Evolutionary conservation across 2,888 invertebrate genomes (phyloP).

Genomic region (Cheilosia vernalis): DNA sequence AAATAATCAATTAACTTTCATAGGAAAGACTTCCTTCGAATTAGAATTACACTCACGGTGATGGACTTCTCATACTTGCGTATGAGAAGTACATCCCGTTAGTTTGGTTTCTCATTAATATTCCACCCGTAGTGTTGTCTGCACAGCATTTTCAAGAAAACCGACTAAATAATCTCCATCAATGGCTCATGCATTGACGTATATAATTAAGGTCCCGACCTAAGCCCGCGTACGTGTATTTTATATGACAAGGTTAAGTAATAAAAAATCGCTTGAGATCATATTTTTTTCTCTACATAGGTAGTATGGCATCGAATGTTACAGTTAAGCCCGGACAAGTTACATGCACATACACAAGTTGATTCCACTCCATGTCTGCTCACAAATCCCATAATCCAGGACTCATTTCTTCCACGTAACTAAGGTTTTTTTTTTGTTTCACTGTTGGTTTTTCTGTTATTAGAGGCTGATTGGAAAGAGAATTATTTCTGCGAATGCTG

Average conservation of each 20-base stretch:
- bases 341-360: conserved; percentile 1
- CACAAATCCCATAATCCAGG: conserved; percentile 61
- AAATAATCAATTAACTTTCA: conserved; percentile 31
- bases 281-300: conserved; percentile 34
- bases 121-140: neutral
- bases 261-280: conserved; percentile 51
- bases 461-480: conserved; percentile 35
- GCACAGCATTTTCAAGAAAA: neutral
- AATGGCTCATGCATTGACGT: conserved; percentile 16
- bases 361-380: conserved; percentile 29
- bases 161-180: conserved; percentile 1
- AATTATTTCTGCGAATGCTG: conserved; percentile 15
- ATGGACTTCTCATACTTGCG: conserved; percentile 31
- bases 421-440: conserved; percentile 24
- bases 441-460: conserved; percentile 23
- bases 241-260: conserved; percentile 19
- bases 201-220: conserved; percentile 24
- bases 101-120: conserved; percentile 27
- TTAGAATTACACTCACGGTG: conserved; percentile 24
- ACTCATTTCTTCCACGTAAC: conserved; percentile 55
- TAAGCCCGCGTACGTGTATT: conserved; percentile 3
- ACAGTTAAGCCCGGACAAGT: conserved; percentile 7
- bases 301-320: conserved; percentile 7
- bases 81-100: conserved; percentile 32
- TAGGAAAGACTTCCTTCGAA: conserved; percentile 2